Conservation (phyloP, 2,113 vertebrate genomes). For the Euleptes europaea region DNA sequence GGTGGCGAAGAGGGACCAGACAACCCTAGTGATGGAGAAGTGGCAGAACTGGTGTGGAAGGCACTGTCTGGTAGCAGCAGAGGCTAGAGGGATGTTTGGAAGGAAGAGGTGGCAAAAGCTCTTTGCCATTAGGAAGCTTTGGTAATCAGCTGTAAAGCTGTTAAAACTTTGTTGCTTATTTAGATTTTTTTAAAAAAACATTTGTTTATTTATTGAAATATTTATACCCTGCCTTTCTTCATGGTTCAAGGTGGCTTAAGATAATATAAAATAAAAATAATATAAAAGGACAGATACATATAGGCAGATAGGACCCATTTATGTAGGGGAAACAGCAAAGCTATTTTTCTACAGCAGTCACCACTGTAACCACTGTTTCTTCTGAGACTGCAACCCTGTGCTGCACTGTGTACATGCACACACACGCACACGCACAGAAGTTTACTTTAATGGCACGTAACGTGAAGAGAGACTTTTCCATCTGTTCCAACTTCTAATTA, state of each 20-base stretch:
- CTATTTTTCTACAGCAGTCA: background rate
- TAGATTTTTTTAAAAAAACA: background rate
- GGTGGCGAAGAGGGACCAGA: too few species aligned
- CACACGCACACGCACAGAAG: background rate
- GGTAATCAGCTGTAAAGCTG: background rate
- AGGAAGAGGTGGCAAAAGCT: accelerated
- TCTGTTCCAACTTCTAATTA: constrained; percentile 62
- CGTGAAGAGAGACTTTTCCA: constrained; percentile 34
- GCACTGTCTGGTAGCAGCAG: background rate
- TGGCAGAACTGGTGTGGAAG: background rate
- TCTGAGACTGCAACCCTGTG: background rate
- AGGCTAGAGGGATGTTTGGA: background rate
- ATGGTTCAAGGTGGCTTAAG: too few species aligned
- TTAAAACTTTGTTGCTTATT: background rate
- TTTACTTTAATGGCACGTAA: constrained; percentile 5
- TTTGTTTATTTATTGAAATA: too few species aligned
- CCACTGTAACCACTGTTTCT: background rate
- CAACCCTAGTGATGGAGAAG: background rate
- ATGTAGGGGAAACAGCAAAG: background rate
- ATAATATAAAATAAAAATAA: background rate
- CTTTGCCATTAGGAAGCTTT: background rate
- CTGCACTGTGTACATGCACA: background rate
- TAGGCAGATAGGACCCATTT: background rate
- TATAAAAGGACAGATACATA: background rate
- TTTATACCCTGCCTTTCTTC: too few species aligned